phyloP scores from a whole-genome alignment of 2,113 vertebrate species.

The Alethe diademata region DNA sequence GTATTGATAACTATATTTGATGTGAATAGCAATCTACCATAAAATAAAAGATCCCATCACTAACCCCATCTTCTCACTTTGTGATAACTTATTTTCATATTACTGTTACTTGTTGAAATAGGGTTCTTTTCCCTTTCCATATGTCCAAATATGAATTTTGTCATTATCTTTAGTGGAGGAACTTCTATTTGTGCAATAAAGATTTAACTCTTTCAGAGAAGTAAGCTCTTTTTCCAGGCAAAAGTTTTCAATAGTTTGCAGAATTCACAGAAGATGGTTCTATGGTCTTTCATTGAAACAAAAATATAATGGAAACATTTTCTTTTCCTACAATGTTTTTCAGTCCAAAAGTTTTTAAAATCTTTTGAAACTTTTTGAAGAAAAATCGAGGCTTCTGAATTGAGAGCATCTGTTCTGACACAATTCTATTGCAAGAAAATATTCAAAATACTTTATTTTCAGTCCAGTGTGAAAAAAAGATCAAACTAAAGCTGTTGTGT shows the following conservation, averaged over 20 bases:
- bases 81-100: background rate
- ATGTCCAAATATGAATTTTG: background rate
- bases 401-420: constrained; percentile 12
- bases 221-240: background rate
- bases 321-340: background rate
- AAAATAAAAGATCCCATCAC: background rate
- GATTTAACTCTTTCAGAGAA: background rate
- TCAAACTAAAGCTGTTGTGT: background rate
- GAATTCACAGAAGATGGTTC: background rate
- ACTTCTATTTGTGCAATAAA: background rate
- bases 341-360: background rate
- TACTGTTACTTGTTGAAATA: background rate
- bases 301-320: background rate
- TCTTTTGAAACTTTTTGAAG: background rate
- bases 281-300: background rate
- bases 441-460: constrained; percentile 22
- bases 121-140: background rate
- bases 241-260: background rate
- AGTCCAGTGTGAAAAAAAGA: background rate
- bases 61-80: background rate
- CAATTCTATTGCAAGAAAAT: background rate
- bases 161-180: background rate
- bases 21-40: background rate
- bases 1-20: background rate
- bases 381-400: background rate